These are phyloP conservation scores for Lethrus apterus DNA, from an alignment of 1,140 invertebrate species.

Conservation along the genomic window DNA sequence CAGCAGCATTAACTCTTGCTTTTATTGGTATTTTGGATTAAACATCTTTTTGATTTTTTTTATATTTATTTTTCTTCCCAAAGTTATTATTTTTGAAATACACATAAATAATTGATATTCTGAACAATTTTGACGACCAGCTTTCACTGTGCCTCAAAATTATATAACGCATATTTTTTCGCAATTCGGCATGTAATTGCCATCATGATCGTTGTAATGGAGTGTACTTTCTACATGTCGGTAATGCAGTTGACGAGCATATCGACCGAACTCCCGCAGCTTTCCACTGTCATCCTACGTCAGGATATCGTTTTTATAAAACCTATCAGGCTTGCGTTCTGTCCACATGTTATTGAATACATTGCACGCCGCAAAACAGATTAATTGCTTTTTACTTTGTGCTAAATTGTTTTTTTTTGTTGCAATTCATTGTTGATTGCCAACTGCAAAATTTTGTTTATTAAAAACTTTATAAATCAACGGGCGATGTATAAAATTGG, in stretches of 20 bases:
- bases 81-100: no score
- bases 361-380: constrained; percentile 27
- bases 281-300: constrained; percentile 17
- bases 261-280: constrained; percentile 25
- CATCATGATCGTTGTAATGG: constrained; percentile 14
- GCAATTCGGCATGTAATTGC: constrained; percentile 10
- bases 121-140: no score
- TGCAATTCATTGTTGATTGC: constrained; percentile 11
- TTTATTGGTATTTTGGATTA: not conserved
- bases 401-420: constrained; percentile 14
- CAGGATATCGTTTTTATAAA: constrained; percentile 25
- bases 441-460: no score
- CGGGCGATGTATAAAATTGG: no score
- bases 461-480: no score
- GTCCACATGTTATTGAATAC: constrained; percentile 31
- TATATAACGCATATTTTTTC: constrained; percentile 9
- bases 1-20: not conserved
- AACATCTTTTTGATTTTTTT: no score
- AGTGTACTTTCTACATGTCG: constrained; percentile 30
- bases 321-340: constrained; percentile 26
- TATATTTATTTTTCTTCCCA: no score
- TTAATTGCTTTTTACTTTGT: constrained; percentile 29
- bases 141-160: no score
- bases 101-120: no score
- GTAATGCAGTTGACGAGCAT: constrained; percentile 31